phyloP scores from a whole-genome alignment of 2,888 invertebrate genomes.

The Scrobipalpa atriplicella region DNA sequence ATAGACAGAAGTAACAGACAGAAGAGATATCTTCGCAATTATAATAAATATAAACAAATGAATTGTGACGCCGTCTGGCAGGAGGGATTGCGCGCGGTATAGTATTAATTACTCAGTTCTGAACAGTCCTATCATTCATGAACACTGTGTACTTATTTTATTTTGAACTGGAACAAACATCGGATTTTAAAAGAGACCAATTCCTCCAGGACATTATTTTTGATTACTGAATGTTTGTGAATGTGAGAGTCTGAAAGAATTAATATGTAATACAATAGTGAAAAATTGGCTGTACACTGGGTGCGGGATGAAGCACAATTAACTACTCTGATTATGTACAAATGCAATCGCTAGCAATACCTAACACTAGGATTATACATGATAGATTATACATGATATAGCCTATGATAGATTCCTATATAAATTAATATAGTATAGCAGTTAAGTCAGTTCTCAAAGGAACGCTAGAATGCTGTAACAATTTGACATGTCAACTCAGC shows the following conservation, averaged over 20 bases:
- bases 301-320: background rate
- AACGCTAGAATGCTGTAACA: no score
- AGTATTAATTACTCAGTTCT: background rate
- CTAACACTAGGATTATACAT: conserved; percentile 7
- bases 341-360: conserved; percentile 4
- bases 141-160: background rate
- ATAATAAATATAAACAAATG: no score
- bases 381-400: no score
- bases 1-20: no score
- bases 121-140: background rate
- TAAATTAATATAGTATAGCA: background rate
- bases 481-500: background rate
- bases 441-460: background rate
- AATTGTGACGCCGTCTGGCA: no score
- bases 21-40: no score
- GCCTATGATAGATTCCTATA: conserved; percentile 6
- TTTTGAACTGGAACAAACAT: no score
- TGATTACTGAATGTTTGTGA: background rate
- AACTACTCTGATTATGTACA: background rate
- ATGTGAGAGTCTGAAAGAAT: background rate
- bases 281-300: conserved; percentile 5
- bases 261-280: background rate
- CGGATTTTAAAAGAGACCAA: background rate
- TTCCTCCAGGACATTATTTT: background rate
- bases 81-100: no score